Conservation (phyloP, 2,113 vertebrate genomes). For the Himantopus leucocephalus region DNA sequence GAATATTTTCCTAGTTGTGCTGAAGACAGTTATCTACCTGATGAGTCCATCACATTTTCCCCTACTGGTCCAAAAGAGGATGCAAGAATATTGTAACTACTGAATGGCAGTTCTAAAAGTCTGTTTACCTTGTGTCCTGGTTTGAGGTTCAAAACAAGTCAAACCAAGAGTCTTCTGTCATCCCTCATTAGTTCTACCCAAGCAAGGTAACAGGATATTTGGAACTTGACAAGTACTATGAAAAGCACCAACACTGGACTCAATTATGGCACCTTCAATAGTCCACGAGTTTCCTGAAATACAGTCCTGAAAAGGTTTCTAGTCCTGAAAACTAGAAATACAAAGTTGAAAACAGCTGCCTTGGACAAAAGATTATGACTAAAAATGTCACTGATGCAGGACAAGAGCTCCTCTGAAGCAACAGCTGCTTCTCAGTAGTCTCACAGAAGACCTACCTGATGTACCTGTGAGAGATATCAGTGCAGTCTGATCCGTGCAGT, state of each 20-base stretch:
- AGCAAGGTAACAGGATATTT: background rate
- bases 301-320: background rate
- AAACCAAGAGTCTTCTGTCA: background rate
- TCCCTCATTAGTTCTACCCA: background rate
- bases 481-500: background rate
- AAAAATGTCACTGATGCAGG: background rate
- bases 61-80: background rate
- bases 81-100: background rate
- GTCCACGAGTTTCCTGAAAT: background rate
- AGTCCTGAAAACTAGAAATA: background rate
- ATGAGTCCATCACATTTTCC: background rate
- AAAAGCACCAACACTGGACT: background rate
- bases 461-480: background rate
- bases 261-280: background rate
- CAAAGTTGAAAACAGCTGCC: background rate
- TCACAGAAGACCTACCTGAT: background rate
- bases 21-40: too few relatives aligned
- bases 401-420: background rate
- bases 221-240: background rate
- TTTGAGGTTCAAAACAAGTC: too few relatives aligned
- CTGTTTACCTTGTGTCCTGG: background rate
- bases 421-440: background rate
- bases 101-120: background rate
- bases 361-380: background rate
- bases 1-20: background rate